Evolutionary conservation across 30 jellyfish, hydroid and myxozoan species (phyloP), one percentile per base, ranked within the genome.

Genomic region (Cassiopea andromeda): DNA sequence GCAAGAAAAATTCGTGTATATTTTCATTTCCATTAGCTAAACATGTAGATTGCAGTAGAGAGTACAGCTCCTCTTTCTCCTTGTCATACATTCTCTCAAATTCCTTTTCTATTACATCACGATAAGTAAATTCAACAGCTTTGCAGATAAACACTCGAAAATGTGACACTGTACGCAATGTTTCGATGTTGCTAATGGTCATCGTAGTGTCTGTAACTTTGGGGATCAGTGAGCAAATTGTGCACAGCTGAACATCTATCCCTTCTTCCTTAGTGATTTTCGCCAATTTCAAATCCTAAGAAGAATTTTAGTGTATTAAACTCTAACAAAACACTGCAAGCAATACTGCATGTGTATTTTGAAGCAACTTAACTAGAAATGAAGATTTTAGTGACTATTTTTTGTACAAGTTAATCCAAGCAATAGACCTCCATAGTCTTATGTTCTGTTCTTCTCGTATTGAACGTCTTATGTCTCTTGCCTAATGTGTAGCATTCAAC

Each of bases 281-380:
- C 14, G 92, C 85, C 85, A 84, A 48, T 71, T 54, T 73, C 69
- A 69, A 44, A 58, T 84, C 92, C 92, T 84, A 4, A 27, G 38
- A 27, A 27, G 38, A 27, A 27, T 27, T 27, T 27, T 27, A 27
- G 38, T 27, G 38, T 27, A 27, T 27, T 27, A 27, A 27, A 27
- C 38, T 27, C 38, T 27, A 27, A 27, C 38, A 27, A 27, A 27
- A 27, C 38, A 27, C 38, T 27, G 38, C 38, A 27, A 27, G 38
- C 38, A 27, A 27, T 27, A 27, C 38, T 27, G 38, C 38, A 27
- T 27, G 38, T 27, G 38, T 27, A 27, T 27, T 27, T 27, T 27
- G 38, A 27, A 27, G 38, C 38, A 27, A 27, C 38, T 27, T 27
- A 27, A 27, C 38, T 27, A 27, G 38, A 27, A 27, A 27, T 27